Evolutionary conservation across 1,140 invertebrate species (phyloP), one percentile per base, ranked within the genome.

Genomic region (Polyergus mexicanus): DNA sequence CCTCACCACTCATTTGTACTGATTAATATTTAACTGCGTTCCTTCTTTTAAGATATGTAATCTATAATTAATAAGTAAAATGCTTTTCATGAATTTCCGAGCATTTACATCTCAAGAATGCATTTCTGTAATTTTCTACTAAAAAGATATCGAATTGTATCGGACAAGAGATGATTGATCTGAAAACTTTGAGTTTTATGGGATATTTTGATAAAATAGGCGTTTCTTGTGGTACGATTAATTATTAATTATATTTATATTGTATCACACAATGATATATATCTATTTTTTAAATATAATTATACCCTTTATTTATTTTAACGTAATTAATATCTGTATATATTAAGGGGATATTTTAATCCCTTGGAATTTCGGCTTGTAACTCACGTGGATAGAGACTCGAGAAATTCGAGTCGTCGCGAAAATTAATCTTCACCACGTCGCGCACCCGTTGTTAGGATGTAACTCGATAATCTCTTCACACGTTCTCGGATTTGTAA

Each of bases 381-480:
- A 80, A 80, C 22, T 80, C 35, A 6, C 47, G 22, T 1, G 44
- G 13, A 25, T 63, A 80, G 32, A 25, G 41, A 28, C 63, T 80
- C 47, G 63, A 80, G 77, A 69, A 80, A 80, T 80, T 80, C 6
- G 63, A 80, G 77, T 68, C 22, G 77, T 28, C 51, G 13, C 44
- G 60, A 56, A 80, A 69, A 80, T 80, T 80, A 80, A 80, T 80
- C 63, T 69, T 10, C 35, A 16, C 32, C 22, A 10, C 22, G 32
- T 69, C 13, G 35, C 25, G 10, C 3, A n/a, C 3, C 10, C 32
- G 16, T 10, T 28, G 44, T 80, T 69, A 80, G 63, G 35, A 41
- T 38, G 77, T 80, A 69, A 80, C 47, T 32, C 63, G 77, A 80
- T 80, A 69, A 80, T 80, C 63, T 35, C 32, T 69, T 69, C 77